Conservation (phyloP, 1,140 invertebrate genomes). For the Drosophila orena region DNA sequence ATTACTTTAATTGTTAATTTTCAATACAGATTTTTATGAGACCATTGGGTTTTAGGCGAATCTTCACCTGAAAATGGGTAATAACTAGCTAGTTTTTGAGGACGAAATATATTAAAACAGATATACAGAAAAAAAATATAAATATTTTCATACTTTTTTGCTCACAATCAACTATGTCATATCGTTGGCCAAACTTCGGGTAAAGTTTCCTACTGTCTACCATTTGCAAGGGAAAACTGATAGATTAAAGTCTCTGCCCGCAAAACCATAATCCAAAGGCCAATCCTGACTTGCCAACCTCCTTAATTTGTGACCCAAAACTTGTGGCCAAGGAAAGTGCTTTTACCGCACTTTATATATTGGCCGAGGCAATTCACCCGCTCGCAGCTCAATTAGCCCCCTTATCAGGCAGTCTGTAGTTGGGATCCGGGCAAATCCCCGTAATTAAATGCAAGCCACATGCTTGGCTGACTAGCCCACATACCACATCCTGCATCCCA, state of each 20-base stretch:
- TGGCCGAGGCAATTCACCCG: conserved; percentile 30
- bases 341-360: conserved; percentile 31
- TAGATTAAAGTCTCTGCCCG: not conserved
- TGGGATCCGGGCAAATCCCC: conserved; percentile 15
- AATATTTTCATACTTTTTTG: no score
- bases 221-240: not conserved
- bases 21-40: no score
- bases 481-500: conserved; percentile 1
- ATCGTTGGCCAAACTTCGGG: no score
- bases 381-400: conserved; percentile 36
- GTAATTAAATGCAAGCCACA: conserved; percentile 56
- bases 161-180: no score
- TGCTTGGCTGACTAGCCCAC: conserved; percentile 41
- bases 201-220: no score
- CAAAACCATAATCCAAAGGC: not conserved
- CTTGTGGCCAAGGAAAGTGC: conserved; percentile 23
- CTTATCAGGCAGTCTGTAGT: conserved; percentile 3
- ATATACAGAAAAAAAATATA: no score
- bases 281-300: not conserved
- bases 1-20: not conserved
- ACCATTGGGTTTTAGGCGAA: no score
- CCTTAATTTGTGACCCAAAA: conserved; percentile 10
- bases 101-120: no score
- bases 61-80: no score
- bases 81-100: no score